These are phyloP conservation scores for Sandelia bainsii DNA, from an alignment of 2,797 vertebrate species.

Conservation along the genomic window DNA sequence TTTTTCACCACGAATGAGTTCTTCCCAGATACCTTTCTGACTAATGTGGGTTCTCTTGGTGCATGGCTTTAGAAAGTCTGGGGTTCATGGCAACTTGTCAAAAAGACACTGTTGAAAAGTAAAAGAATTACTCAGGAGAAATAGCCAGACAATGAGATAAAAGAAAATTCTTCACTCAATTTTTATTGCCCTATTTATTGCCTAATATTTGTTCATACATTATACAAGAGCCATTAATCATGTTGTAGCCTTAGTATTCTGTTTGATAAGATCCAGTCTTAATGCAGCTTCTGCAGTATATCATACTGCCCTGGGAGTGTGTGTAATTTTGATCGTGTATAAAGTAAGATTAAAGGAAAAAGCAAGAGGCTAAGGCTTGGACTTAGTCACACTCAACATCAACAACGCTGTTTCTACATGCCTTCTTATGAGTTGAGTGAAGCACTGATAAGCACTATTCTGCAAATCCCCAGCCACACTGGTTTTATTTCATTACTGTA, in stretches of 20 bases:
- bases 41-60: constrained; percentile 37
- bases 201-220: constrained; percentile 66
- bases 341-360: constrained; percentile 73
- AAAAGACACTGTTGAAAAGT: constrained; percentile 35
- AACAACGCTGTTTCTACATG: constrained; percentile 49
- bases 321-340: constrained; percentile 65
- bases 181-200: constrained; percentile 68
- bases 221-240: constrained; percentile 80
- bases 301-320: constrained; percentile 56
- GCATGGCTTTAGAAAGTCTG: constrained; percentile 47
- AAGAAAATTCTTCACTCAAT: constrained; percentile 41
- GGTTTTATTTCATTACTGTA: constrained; percentile 31
- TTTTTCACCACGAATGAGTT: constrained; percentile 32
- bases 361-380: constrained; percentile 55
- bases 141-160: constrained; percentile 36
- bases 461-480: constrained; percentile 44
- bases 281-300: constrained; percentile 61
- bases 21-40: constrained; percentile 32
- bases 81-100: constrained; percentile 43
- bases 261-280: constrained; percentile 79
- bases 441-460: constrained; percentile 36
- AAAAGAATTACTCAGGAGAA: constrained; percentile 43
- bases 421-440: constrained; percentile 40
- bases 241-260: constrained; percentile 75
- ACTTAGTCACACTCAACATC: constrained; percentile 63